phyloP scores from a whole-genome alignment of 2,113 vertebrate species.

The Falcunculus frontatus region DNA sequence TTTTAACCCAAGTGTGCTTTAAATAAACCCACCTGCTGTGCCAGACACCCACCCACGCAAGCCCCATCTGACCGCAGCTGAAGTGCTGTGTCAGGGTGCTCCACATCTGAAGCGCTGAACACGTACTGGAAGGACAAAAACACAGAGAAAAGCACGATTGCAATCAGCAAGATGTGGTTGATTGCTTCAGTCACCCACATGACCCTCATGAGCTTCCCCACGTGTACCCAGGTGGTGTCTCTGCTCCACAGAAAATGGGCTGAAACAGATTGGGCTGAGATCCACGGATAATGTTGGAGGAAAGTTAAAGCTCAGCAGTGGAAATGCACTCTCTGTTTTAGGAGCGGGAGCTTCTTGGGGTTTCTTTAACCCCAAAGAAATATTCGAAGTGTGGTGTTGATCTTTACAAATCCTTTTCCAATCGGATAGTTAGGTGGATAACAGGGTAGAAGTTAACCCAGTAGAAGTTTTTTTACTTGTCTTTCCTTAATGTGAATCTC shows the following conservation, averaged over 20 bases:
- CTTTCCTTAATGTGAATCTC: background rate
- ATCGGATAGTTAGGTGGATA: fast-evolving
- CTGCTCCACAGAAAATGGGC: background rate
- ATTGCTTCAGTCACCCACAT: background rate
- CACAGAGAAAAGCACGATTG: background rate
- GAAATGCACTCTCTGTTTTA: fast-evolving
- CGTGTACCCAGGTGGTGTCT: fast-evolving
- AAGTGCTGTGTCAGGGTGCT: background rate
- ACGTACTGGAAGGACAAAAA: fast-evolving
- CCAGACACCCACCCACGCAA: background rate
- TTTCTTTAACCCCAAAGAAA: background rate
- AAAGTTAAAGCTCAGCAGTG: background rate
- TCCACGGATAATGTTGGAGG: fast-evolving
- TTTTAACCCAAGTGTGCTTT: background rate
- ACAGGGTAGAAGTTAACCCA: background rate
- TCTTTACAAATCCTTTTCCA: background rate
- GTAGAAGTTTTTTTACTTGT: background rate
- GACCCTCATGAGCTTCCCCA: fast-evolving
- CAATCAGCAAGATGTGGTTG: background rate
- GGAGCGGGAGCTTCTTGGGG: background rate
- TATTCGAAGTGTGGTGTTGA: background rate
- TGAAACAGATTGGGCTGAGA: background rate
- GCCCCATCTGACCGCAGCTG: background rate
- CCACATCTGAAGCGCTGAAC: background rate
- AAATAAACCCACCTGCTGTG: background rate